Percentiles rank a stretch among this genome's conserved stretches.
phyloP scores from a whole-genome alignment of 2,888 invertebrate species.

The Clivina fossor region DNA sequence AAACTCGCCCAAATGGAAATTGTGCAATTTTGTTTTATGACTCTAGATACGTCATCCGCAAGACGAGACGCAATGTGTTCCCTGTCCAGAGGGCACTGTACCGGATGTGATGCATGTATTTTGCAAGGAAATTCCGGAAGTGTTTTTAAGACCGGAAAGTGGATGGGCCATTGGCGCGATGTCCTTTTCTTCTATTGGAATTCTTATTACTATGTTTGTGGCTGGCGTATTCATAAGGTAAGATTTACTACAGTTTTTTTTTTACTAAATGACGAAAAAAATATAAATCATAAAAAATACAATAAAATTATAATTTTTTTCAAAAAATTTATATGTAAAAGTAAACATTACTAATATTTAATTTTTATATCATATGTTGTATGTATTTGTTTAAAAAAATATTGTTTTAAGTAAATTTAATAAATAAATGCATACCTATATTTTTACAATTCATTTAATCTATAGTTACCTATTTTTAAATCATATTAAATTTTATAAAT shows the following conservation, averaged over 20 bases:
- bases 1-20: neutral
- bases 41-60: conserved; percentile 73
- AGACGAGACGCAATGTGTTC: conserved; percentile 81
- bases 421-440: too few species aligned
- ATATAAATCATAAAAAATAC: too few species aligned
- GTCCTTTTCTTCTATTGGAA: conserved; percentile 84
- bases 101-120: conserved; percentile 74
- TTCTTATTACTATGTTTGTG: conserved; percentile 71
- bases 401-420: too few species aligned
- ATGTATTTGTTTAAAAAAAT: too few species aligned
- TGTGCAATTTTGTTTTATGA: neutral
- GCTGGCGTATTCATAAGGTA: conserved; percentile 62
- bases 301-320: too few species aligned
- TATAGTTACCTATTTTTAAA: too few species aligned
- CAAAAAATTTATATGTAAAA: too few species aligned
- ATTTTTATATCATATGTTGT: too few species aligned
- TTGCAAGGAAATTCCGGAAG: conserved; percentile 79
- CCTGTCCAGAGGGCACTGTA: conserved; percentile 80
- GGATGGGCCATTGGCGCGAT: conserved; percentile 93
- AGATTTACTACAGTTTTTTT: neutral
- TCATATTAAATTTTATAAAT: too few species aligned
- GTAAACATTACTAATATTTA: too few species aligned
- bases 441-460: too few species aligned
- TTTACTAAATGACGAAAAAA: too few species aligned
- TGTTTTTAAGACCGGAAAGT: conserved; percentile 78